phyloP scores from a whole-genome alignment of 2,797 vertebrate species.

The Sitta carolinensis region DNA sequence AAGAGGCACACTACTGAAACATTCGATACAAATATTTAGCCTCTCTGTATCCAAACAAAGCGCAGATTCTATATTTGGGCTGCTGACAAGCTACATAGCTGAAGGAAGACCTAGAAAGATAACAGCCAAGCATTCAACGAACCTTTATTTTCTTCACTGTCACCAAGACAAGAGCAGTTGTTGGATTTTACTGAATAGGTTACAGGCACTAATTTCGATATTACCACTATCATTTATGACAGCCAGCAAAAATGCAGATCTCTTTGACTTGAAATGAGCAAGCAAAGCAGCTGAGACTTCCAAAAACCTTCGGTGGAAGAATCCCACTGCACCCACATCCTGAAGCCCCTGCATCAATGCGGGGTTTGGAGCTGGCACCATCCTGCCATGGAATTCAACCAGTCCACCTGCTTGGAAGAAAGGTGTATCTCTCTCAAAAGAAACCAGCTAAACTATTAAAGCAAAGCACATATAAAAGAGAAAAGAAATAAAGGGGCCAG shows the following conservation, averaged over 20 bases:
- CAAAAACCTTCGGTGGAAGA: background rate
- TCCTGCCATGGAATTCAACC: rapidly evolving
- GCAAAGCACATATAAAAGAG: background rate
- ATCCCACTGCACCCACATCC: background rate
- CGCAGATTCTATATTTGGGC: background rate
- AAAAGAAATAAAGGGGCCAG: background rate
- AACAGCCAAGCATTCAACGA: background rate
- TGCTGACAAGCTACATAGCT: background rate
- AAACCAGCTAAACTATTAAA: background rate
- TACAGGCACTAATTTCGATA: background rate
- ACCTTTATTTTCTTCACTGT: background rate
- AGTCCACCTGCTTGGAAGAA: background rate
- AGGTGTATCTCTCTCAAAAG: background rate
- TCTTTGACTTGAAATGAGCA: background rate
- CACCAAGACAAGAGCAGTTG: background rate
- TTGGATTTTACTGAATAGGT: background rate
- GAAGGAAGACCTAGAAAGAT: background rate
- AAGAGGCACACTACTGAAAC: background rate
- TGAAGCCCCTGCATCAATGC: rapidly evolving
- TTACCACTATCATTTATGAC: background rate
- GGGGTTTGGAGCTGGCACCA: rapidly evolving
- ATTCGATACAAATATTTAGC: background rate
- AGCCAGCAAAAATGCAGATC: background rate
- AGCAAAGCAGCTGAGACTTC: background rate
- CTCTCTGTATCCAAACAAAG: background rate